These are phyloP conservation scores for Poeciliopsis turrubarensis DNA, from an alignment of 2,113 vertebrate species.

Conservation along the genomic window DNA sequence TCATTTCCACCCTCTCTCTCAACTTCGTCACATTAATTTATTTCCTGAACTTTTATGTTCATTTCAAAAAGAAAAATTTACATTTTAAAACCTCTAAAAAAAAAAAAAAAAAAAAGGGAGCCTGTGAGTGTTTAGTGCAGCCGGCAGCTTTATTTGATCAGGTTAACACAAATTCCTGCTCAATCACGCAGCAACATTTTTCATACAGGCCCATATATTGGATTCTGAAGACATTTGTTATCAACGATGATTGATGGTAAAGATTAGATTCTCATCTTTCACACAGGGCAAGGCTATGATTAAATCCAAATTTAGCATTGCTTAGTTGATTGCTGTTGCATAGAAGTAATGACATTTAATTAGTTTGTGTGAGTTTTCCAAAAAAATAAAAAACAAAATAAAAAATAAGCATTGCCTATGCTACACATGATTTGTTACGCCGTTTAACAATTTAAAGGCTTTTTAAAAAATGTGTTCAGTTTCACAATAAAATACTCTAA, in stretches of 20 bases:
- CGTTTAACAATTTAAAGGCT: conserved; percentile 12
- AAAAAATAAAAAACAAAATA: too few species aligned
- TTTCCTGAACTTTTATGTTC: conserved; percentile 50
- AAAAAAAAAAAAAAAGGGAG: neutral
- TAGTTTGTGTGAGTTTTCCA: conserved; percentile 26
- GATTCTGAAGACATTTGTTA: conserved; percentile 28
- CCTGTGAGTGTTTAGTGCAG: neutral
- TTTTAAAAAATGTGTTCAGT: neutral
- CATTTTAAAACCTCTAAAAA: conserved; percentile 59
- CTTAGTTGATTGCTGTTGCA: conserved; percentile 26
- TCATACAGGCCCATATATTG: conserved; percentile 17
- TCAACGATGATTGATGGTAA: conserved; percentile 28
- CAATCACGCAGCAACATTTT: conserved; percentile 8
- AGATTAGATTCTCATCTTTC: conserved; percentile 36
- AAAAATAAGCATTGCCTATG: conserved; percentile 9
- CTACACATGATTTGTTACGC: conserved; percentile 7
- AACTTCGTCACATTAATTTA: conserved; percentile 39
- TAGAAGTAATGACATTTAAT: conserved; percentile 25
- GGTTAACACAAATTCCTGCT: conserved; percentile 31
- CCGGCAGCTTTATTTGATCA: conserved; percentile 28
- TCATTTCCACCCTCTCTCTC: conserved; percentile 23
- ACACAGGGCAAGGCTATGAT: conserved; percentile 18
- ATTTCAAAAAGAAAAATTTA: conserved; percentile 62
- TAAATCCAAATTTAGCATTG: conserved; percentile 39
- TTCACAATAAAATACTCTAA: neutral